These are phyloP conservation scores for Parazoanthus swiftii DNA, from an alignment of 92 coral and sea anemone genomes.

Conservation along the genomic window DNA sequence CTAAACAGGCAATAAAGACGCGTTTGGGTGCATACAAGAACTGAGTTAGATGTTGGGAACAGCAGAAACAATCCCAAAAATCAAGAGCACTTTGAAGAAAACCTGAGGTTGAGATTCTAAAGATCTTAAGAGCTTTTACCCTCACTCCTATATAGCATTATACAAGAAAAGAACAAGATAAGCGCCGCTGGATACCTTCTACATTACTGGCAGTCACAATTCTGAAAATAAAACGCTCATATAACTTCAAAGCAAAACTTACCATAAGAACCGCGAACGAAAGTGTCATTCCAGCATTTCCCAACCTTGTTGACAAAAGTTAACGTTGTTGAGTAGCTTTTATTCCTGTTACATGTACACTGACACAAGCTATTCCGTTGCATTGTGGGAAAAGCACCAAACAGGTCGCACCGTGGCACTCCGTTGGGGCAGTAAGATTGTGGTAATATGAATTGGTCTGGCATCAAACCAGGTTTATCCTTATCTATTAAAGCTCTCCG, in stretches of 20 bases:
- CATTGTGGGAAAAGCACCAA: background rate
- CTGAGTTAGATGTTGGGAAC: too few species aligned
- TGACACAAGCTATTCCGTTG: background rate
- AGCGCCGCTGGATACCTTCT: too few species aligned
- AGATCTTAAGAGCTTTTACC: too few species aligned
- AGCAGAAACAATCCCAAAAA: too few species aligned
- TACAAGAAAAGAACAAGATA: too few species aligned
- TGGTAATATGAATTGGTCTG: background rate
- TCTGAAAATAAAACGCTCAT: too few species aligned
- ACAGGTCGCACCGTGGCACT: background rate
- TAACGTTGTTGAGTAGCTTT: background rate
- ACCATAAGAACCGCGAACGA: background rate
- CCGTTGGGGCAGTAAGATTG: conserved; percentile 7
- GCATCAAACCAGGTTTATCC: background rate
- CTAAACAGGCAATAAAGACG: too few species aligned
- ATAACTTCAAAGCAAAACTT: background rate
- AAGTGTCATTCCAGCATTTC: background rate
- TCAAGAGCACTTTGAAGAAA: too few species aligned
- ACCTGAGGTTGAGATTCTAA: too few species aligned
- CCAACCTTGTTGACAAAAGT: background rate
- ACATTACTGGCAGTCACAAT: too few species aligned
- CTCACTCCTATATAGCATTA: too few species aligned
- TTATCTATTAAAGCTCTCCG: background rate
- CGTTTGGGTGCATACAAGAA: too few species aligned
- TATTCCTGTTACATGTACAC: background rate